A percentile compares a stretch with the other conserved stretches of the same genome.
Conservation (phyloP, 2,888 invertebrate genomes). For the Aromia moschata region DNA sequence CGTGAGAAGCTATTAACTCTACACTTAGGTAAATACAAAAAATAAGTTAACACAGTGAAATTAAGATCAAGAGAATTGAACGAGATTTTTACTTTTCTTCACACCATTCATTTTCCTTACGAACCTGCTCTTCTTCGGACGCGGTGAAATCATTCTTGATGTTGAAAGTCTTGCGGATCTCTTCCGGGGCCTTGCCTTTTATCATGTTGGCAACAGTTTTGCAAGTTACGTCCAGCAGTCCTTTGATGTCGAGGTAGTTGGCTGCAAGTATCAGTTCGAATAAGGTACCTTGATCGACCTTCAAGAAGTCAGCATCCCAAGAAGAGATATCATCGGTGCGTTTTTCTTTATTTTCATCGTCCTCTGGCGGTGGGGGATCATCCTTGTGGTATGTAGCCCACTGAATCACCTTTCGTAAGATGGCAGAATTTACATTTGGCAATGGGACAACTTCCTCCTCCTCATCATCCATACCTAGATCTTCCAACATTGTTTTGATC, state of each 20-base stretch:
- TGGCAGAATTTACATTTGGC: conserved; percentile 97
- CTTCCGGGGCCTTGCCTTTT: conserved; percentile 97
- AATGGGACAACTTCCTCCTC: conserved; percentile 95
- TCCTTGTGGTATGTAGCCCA: conserved; percentile 96
- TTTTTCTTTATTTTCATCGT: conserved; percentile 97
- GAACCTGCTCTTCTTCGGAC: conserved; percentile 97
- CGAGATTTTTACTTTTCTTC: conserved; percentile 75
- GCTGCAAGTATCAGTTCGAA: conserved; percentile 97
- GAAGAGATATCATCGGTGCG: conserved; percentile 99
- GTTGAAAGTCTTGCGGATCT: conserved; percentile 96
- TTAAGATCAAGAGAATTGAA: conserved; percentile 1
- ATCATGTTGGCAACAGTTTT: conserved; percentile 99
- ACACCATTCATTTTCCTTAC: conserved; percentile 95
- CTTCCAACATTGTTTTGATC: conserved; percentile 98
- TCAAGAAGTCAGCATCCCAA: conserved; percentile 99
- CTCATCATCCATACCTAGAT: conserved; percentile 89
- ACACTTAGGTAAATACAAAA: conserved; percentile 12
- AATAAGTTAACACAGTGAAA: conserved; percentile 20
- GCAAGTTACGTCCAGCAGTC: conserved; percentile 95
- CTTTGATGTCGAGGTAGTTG: conserved; percentile 96
- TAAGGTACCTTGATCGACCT: conserved; percentile 96
- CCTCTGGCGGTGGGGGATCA: conserved; percentile 95
- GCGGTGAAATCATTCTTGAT: conserved; percentile 97
- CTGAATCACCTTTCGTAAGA: conserved; percentile 91
- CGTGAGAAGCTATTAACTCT: conserved; percentile 8